Evolutionary conservation across 2,113 vertebrate species (phyloP).

Genomic region (Motacilla alba): DNA sequence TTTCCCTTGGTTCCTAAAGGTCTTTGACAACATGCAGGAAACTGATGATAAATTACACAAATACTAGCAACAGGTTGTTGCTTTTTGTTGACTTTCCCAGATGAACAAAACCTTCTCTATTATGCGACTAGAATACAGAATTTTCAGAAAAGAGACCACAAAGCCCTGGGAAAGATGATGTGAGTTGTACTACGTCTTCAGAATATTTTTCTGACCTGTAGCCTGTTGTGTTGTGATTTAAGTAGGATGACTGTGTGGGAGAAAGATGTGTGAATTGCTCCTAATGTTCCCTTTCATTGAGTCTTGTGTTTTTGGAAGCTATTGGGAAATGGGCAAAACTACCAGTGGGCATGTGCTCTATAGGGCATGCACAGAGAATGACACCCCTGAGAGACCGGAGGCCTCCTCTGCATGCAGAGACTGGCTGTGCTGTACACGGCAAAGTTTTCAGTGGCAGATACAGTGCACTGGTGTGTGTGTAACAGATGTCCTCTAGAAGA

Average conservation of each 20-base stretch:
- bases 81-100: neutral
- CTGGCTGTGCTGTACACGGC: neutral
- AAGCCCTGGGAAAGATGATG: neutral
- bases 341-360: neutral
- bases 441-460: neutral
- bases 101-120: neutral
- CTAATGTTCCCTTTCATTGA: neutral
- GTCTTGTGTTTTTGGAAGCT: neutral
- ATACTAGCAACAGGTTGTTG: neutral
- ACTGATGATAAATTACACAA: neutral
- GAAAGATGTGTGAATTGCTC: neutral
- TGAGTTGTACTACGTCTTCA: neutral
- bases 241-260: neutral
- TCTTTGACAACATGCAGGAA: neutral
- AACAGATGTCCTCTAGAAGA: neutral
- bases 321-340: neutral
- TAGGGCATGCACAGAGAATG: neutral
- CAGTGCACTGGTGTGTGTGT: neutral
- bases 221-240: neutral
- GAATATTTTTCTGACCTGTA: neutral
- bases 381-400: neutral
- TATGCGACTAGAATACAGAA: neutral
- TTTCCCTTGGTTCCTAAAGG: neutral
- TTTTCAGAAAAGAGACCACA: neutral
- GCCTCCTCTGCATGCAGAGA: neutral